These are phyloP conservation scores for Drosophila melanica DNA, from an alignment of 1,140 invertebrate genomes.

Conservation along the genomic window DNA sequence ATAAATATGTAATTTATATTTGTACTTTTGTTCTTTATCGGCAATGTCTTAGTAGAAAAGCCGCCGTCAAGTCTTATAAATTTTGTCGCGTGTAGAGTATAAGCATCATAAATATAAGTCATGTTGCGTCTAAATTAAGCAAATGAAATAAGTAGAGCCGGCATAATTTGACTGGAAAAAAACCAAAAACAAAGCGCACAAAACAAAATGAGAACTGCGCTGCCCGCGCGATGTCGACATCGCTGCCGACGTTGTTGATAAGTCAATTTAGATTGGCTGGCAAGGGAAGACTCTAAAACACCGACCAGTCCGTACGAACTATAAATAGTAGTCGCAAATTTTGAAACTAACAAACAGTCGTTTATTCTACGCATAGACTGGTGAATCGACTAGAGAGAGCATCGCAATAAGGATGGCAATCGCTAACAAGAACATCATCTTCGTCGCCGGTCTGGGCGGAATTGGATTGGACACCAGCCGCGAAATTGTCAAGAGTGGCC, in stretches of 20 bases:
- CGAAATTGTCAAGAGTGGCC: conserved; percentile 59
- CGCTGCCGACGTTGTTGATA: conserved; percentile 21
- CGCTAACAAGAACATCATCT: conserved; percentile 75
- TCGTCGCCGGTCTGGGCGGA: conserved; percentile 74
- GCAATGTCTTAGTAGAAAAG: too few species aligned
- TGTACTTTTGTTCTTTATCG: too few species aligned
- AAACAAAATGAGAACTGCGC: conserved; percentile 3
- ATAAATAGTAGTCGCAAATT: conserved; percentile 56
- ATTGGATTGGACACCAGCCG: conserved; percentile 74
- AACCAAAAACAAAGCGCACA: conserved; percentile 19
- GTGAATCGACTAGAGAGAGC: conserved; percentile 18
- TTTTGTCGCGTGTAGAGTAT: not conserved
- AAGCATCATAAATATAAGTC: not conserved
- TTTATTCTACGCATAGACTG: conserved; percentile 35
- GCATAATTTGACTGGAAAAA: conserved; percentile 22
- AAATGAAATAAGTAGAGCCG: conserved; percentile 42
- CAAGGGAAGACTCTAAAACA: conserved; percentile 31
- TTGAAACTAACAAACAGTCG: conserved; percentile 27
- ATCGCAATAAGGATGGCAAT: conserved; percentile 52
- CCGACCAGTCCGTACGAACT: conserved; percentile 34
- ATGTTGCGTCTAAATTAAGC: conserved; percentile 20
- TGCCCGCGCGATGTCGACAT: not conserved
- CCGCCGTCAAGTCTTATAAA: too few species aligned
- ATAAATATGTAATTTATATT: too few species aligned
- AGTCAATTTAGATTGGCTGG: conserved; percentile 24